Base-by-base conservation (phyloP, 2,797 vertebrate genomes). In the Poeciliopsis infans region DNA sequence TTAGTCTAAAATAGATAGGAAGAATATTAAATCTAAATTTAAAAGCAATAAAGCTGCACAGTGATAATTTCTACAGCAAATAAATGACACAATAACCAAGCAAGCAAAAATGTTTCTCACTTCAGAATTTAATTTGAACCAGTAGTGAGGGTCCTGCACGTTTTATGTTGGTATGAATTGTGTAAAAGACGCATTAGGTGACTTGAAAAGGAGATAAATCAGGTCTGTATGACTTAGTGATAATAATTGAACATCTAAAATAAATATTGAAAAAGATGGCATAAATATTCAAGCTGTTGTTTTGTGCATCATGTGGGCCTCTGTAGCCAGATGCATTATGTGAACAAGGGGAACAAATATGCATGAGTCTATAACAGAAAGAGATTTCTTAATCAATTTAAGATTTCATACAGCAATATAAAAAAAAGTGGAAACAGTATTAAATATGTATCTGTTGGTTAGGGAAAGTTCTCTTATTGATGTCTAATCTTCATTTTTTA, bases 11-110 rank as follows among this genome's bases (percentile, higher is more conserved):
- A 61, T 64, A 49, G 28, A 78, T 28, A 31, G 36, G 20, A 36
- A 47, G n/a, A 45, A 64, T 45, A 74, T 74, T 41, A 41, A 1
- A 41, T 78, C 55, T 46, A n/a, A 45, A 74, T 74, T 45, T 59
- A 75, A 47, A 7, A 20, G 4, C 10, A 20, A 28, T 66, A 23
- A 80, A 66, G 36, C 46, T 55, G 16, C 16, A 31, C 5, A 5
- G 5, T 3, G 36, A 39, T 39, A 5, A 39, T 39, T 39, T 39
- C 15, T n/a, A 18, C 12, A 36, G 15, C 25, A 71, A 47, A 70
- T 49, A 15, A 49, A 59, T 43, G 33, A 55, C 7, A 43, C 41
- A 47, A 25, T 47, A 11, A n/a, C 18, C 46, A 75, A 31, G 70
- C 23, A 7, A 78, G 41, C 5, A 10, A 36, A 45, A 53, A 31